Evolutionary conservation across 2,888 invertebrate species (phyloP), one percentile per base, ranked within the genome.

Genomic region (Scaptomyza flava): DNA sequence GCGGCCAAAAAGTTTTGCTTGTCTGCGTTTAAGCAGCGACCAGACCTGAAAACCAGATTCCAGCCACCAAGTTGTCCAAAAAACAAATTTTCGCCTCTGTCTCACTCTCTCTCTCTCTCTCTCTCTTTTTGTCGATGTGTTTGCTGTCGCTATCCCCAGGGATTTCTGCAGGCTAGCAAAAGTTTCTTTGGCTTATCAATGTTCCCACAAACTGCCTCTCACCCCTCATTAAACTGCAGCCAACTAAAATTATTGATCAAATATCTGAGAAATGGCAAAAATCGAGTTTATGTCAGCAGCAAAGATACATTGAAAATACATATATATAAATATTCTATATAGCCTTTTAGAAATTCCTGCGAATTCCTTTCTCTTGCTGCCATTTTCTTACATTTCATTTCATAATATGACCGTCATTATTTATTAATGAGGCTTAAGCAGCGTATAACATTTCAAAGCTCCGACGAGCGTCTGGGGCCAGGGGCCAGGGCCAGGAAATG

Each of bases 381-480:
- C 7, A 48, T 41, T 69, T 51, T 20, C 36, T 31, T 31, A 36
- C 46, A 43, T 60, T 60, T 46, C 43, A 72, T 60, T 60, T 60
- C 60, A 57, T 57, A 85, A 78, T 72, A 82, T 71, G 66, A 62
- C 65, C 68, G 77, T 86, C 83, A 72, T 83, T 86, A 88, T 79
- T 74, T 88, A 88, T 88, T 88, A 83, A 83, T 88, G 87, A 86
- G 89, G 77, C 87, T 82, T 83, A 88, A 88, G 87, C 77, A 88
- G 88, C 82, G 80, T 88, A 80, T 82, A 83, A 83, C 80, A 77
- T 83, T 88, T 83, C 83, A 82, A 82, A 79, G 85, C 77, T 50
- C 17, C 43, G 11, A 14, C 48, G 42, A 46, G 41, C 45, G 61
- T 41, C 53, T 45, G 69, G 57, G 52, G 50, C 48, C 17, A 17